Evolutionary conservation across 1,140 invertebrate species (phyloP).

Genomic region (Tribolium madens): DNA sequence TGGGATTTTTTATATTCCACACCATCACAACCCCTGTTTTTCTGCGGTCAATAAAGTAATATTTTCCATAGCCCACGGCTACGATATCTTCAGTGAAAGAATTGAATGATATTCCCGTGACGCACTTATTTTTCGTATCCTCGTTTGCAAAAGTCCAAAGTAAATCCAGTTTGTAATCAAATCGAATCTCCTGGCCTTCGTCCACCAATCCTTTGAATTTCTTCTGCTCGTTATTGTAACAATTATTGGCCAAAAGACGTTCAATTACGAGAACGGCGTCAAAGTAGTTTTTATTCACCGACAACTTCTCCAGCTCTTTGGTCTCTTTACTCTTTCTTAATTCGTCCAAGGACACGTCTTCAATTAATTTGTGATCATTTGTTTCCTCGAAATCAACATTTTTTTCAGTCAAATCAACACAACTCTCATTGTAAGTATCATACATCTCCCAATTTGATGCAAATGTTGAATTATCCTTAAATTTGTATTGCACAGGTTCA

Average conservation of each 20-base stretch:
- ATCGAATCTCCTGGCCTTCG: constrained; percentile 70
- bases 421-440: constrained; percentile 71
- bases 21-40: constrained; percentile 77
- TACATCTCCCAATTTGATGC: constrained; percentile 81
- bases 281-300: constrained; percentile 68
- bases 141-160: constrained; percentile 74
- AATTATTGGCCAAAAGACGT: constrained; percentile 76
- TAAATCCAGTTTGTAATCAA: constrained; percentile 73
- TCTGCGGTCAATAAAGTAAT: constrained; percentile 67
- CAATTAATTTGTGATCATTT: constrained; percentile 32
- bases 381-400: neutral
- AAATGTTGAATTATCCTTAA: constrained; percentile 71
- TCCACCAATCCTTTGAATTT: constrained; percentile 73
- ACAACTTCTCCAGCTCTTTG: constrained; percentile 63
- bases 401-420: no score
- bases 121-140: constrained; percentile 65
- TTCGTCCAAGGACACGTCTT: constrained; percentile 50
- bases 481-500: constrained; percentile 68
- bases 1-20: constrained; percentile 90
- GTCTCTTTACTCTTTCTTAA: constrained; percentile 58
- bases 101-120: constrained; percentile 75
- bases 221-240: constrained; percentile 74
- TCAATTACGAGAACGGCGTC: constrained; percentile 75
- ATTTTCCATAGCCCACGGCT: constrained; percentile 79
- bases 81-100: constrained; percentile 74